phyloP scores from a whole-genome alignment of 2,888 invertebrate genomes.

The Cryptus viduatorius region DNA sequence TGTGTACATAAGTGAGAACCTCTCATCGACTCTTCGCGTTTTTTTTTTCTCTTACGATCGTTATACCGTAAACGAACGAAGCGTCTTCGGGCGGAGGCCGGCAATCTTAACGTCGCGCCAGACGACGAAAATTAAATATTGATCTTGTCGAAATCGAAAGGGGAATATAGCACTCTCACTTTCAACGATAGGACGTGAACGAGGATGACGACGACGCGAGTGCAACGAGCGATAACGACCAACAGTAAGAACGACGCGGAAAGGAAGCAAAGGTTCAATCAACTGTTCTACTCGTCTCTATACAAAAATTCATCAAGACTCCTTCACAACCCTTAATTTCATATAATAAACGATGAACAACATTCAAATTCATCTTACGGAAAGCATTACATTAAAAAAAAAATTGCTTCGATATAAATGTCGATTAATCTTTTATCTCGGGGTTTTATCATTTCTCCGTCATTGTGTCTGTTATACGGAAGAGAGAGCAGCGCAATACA shows the following conservation, averaged over 20 bases:
- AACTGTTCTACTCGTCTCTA: conserved; percentile 1
- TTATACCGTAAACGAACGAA: conserved; percentile 38
- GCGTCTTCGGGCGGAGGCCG: conserved; percentile 16
- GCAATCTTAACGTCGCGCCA: conserved; percentile 32
- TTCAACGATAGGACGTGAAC: conserved; percentile 61
- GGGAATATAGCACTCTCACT: conserved; percentile 60
- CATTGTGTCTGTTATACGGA: neutral
- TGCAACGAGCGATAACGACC: conserved; percentile 69
- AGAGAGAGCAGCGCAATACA: neutral
- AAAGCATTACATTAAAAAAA: no score
- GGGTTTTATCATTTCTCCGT: conserved; percentile 23
- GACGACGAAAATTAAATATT: conserved; percentile 69
- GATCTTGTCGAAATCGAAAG: conserved; percentile 69
- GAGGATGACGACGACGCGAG: conserved; percentile 57
- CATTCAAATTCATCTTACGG: no score
- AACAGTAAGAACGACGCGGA: conserved; percentile 17
- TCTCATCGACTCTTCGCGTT: neutral
- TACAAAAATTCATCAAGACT: neutral
- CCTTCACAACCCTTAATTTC: neutral
- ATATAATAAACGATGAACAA: neutral
- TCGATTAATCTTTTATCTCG: neutral
- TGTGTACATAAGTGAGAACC: conserved; percentile 35
- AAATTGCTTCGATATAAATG: no score
- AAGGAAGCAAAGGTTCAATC: conserved; percentile 38
- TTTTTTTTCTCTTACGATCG: conserved; percentile 30